Evolutionary conservation across 2,113 vertebrate genomes (phyloP), one percentile per base, ranked within the genome.

Genomic region (Protomyctophum bolini): DNA sequence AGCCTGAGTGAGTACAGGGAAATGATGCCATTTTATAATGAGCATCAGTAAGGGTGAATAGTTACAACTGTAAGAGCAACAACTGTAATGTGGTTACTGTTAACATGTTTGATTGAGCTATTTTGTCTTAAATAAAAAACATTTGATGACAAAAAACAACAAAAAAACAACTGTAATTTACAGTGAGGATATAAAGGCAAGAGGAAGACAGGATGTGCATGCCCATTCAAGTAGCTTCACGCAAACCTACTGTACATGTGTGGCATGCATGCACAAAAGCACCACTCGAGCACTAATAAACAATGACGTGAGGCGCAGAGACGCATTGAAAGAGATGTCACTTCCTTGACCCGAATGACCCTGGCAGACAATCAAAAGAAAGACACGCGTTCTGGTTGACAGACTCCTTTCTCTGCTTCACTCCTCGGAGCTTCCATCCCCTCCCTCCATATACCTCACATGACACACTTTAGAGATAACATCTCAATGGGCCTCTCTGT

Each of bases 381-480:
- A 41, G 33, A 41, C 63, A 73, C 33, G 72, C 57, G 82, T 84
- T 57, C 70, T 68, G 87, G 62, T 70, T 83, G 82, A 86, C 72
- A 46, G 86, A 60, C 59, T 75, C 85, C 70, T 86, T 88, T 91
- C 73, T 88, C 84, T 66, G 73, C 55, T 77, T 77, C 58, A 29
- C 64, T 67, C 73, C 65, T 70, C 14, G 56, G 70, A 55, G 66
- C 79, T 77, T 46, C 10, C 6, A 11, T 46, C 49, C 9, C n/a
- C 68, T 57, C 73, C 63, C 80, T 83, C 73, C 72, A 70, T 81
- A 73, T 59, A 8, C 54, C 52, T n/a, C 81, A 72, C 77, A 62
- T 83, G 89, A 81, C 90, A 90, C 85, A 82, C 78, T 85, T 87
- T 56, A 56, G 62, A 57, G 66, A 83, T 68, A 82, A 86, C 68